These are phyloP conservation scores for Pelodiscus sinensis DNA, from an alignment of 2,113 vertebrate species.

Conservation along the genomic window DNA sequence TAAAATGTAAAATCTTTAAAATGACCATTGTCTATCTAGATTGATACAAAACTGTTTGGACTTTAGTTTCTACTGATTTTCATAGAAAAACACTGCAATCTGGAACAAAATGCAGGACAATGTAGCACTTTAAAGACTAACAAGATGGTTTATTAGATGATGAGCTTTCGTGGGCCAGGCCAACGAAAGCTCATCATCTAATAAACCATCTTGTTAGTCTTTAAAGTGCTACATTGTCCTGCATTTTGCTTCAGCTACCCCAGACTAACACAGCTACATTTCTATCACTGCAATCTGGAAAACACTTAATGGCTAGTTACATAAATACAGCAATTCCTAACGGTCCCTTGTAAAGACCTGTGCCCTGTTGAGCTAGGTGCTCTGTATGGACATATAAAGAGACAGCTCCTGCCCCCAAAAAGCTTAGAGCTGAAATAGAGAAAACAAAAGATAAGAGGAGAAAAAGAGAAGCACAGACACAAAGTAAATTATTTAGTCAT, in stretches of 20 bases:
- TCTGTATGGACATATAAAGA: not conserved
- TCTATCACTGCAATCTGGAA: not conserved
- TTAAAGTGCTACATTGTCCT: no score
- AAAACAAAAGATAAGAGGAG: not conserved
- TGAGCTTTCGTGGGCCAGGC: no score
- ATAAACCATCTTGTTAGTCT: no score
- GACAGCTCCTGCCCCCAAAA: not conserved
- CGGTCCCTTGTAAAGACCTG: not conserved
- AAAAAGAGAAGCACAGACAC: not conserved
- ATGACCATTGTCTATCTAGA: accelerated
- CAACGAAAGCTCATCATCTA: no score
- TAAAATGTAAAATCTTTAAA: not conserved
- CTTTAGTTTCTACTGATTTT: no score
- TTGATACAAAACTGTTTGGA: no score
- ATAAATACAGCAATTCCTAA: not conserved
- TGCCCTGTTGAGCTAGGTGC: not conserved
- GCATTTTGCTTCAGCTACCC: no score
- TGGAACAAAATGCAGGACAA: no score
- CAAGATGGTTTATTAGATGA: no score
- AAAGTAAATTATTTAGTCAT: not conserved
- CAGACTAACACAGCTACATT: no score
- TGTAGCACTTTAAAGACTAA: no score
- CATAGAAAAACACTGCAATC: not conserved
- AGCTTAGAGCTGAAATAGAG: not conserved
- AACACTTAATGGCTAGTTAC: not conserved